Percentiles rank a stretch among this genome's conserved stretches.
Conservation (phyloP, 2,797 vertebrate genomes). For the Pelobates cultripes region DNA sequence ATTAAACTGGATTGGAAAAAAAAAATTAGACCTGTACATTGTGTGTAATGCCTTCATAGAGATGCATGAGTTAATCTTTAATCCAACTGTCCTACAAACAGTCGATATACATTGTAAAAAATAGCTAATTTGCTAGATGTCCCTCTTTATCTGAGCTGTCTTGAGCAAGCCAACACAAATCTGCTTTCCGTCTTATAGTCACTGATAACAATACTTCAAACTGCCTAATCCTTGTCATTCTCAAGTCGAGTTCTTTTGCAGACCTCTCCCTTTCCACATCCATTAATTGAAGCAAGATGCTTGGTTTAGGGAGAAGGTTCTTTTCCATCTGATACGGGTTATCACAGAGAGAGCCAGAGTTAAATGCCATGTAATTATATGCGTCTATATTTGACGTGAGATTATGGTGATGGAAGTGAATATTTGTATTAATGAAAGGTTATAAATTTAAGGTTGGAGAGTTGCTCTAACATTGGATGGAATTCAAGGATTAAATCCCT, state of each 20-base stretch:
- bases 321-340: neutral
- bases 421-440: no score
- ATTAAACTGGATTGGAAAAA: no score
- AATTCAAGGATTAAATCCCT: no score
- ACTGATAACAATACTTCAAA: neutral
- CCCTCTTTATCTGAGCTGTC: neutral
- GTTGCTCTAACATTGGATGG: no score
- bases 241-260: neutral
- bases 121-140: no score
- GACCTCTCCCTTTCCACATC: neutral
- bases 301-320: neutral
- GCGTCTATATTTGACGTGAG: neutral
- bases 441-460: no score
- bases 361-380: neutral
- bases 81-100: no score
- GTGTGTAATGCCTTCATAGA: no score
- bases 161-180: neutral
- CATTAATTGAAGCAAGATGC: neutral
- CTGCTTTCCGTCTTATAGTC: neutral
- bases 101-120: no score
- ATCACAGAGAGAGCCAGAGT: neutral
- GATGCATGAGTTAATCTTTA: no score
- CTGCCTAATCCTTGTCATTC: conserved; percentile 9
- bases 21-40: no score
- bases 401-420: neutral